Base-by-base conservation (phyloP, 2,888 invertebrate genomes). In the Brachylomia viminalis region DNA sequence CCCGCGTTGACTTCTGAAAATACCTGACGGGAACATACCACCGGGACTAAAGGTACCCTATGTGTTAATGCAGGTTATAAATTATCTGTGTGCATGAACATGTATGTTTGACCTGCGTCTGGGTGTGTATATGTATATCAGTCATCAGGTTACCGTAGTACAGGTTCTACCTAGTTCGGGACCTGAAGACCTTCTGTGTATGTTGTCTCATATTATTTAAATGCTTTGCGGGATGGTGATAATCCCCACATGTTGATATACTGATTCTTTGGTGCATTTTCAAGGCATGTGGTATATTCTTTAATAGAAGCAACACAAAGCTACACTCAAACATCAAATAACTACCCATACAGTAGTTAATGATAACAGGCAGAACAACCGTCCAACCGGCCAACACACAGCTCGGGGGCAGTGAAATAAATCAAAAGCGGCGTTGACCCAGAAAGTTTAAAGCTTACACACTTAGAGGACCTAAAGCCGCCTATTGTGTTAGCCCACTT, bases 381-480 rank as follows among this genome's bases (percentile, higher is more conserved):
- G 71, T 54, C 42, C 65, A 42, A 62, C 67, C 83, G 38, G 23
- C 66, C 54, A 69, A 58, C 77, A 72, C 47, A 30, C 65, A 67
- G 66, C 76, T 62, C 62, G 33, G 27, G 62, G 73, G 68, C 68
- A 75, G 59, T 84, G 38, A 79, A 72, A 86, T 84, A 75, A 84
- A 88, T 86, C 79, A 86, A 75, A 86, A 80, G 72, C 79, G 47
- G 23, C 75, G 77, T 30, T 82, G 88, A 86, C 82, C 85, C 75
- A 82, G 66, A 77, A 82, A 82, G 56, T 82, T 75, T 77, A 72
- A 82, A 84, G 77, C 79, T 82, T 76, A 79, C 75, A 75, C 77
- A 74, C 85, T 77, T 52, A 58, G 65, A 73, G 59, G 64, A 65
- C 72, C 52, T 86, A 81, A 75, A 72, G 56, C 52, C 30, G 33